These are phyloP conservation scores for Porites australiensis DNA, from an alignment of 64 coral and sea anemone species.

Conservation along the genomic window DNA sequence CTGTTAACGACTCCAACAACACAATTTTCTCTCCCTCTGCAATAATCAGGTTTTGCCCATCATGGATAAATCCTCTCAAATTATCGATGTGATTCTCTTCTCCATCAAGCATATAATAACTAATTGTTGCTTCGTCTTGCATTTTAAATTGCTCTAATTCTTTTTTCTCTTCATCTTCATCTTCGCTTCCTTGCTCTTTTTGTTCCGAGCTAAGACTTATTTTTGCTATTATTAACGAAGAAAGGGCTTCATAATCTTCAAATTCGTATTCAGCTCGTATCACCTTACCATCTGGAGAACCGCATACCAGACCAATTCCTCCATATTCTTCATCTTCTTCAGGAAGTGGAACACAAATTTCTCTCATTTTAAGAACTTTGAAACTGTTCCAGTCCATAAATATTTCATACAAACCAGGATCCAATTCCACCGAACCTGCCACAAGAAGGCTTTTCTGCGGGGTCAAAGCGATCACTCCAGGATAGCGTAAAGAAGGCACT, in stretches of 20 bases:
- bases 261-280: too few species aligned
- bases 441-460: not conserved
- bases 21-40: conserved; percentile 51
- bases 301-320: not conserved
- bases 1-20: conserved; percentile 67
- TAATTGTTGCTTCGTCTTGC: conserved; percentile 51
- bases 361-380: conserved; percentile 41
- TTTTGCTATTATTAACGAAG: not conserved
- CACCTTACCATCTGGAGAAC: conserved; percentile 39
- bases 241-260: too few species aligned
- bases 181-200: conserved; percentile 4
- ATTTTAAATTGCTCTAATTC: not conserved
- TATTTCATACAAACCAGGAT: conserved; percentile 16
- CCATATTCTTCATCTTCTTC: not conserved
- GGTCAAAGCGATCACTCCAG: not conserved
- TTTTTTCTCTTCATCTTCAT: not conserved
- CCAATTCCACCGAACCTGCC: not conserved
- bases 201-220: not conserved
- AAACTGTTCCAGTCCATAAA: conserved; percentile 54
- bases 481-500: not conserved
- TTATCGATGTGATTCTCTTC: conserved; percentile 49
- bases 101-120: conserved; percentile 60
- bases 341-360: conserved; percentile 6
- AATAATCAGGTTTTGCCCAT: conserved; percentile 81
- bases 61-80: conserved; percentile 43